Base-by-base conservation (phyloP, 2,113 vertebrate species). In the Poeciliopsis prolifica region DNA sequence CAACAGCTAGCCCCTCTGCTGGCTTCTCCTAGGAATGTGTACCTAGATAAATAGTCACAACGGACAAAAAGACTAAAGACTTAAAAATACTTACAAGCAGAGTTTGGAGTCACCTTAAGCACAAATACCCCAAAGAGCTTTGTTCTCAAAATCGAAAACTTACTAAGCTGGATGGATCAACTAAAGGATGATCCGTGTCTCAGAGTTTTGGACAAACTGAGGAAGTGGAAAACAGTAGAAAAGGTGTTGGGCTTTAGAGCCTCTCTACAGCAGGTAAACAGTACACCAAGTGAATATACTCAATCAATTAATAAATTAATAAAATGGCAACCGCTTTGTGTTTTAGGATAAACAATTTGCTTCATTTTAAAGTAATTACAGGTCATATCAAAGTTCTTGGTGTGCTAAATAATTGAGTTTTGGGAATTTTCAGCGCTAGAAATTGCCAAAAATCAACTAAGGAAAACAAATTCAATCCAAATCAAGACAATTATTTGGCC, bases 1-100 rank as follows among this genome's bases (percentile, higher is more conserved):
- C 78, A 70, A 75, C 79, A 76, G 83, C 44, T 88, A 83, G 89
- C 86, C 89, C 89, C 89, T 88, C 87, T 90, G 83, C 87, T 85
- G 87, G 86, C 86, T 84, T 65, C 65, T 77, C 78, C 61, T 65
- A 75, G 74, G 74, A 70, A 83, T 68, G 65, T 75, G 83, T 86
- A 42, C 13, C 83, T 81, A 70, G 69, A 70, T 62, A 68, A 81
- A 74, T 58, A 74, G 72, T 83, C 66, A 24, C 51, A 58, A 8
- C 24, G 3, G 51, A 24, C 19, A 11, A 58, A 58, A n/a, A 58
- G 51, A 58, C 51, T 35, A 29, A 69, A 80, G 77, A 77, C 82
- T 86, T 82, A 72, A 78, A 78, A 65, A 74, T 73, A 78, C 73
- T 83, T 76, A 74, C 22, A 81, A 70, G 72, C 79, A 74, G 83